Percentiles rank a stretch among this genome's conserved stretches.
These are phyloP conservation scores for Sakesphorus luctuosus DNA, from an alignment of 2,113 vertebrate species.

Conservation along the genomic window DNA sequence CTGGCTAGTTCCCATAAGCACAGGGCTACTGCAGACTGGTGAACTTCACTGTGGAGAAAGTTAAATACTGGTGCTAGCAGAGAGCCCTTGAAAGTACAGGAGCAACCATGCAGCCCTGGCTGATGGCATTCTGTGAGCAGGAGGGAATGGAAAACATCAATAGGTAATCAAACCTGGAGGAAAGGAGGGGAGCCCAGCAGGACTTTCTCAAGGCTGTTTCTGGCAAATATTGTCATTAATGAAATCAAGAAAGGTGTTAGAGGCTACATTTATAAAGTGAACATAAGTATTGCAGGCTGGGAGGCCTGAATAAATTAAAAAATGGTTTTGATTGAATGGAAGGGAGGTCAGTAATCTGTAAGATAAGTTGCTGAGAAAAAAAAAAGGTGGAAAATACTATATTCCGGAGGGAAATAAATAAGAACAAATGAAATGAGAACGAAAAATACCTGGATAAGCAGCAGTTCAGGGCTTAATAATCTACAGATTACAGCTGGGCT, in stretches of 20 bases:
- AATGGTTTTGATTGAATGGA: not conserved
- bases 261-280: not conserved
- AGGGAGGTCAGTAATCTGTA: not conserved
- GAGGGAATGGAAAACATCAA: not conserved
- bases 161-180: not conserved
- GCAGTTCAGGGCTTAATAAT: not conserved
- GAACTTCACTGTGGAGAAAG: not conserved
- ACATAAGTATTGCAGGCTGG: not conserved
- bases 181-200: not conserved
- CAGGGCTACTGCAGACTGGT: not conserved
- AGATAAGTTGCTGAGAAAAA: not conserved
- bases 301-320: not conserved
- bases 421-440: not conserved
- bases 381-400: not conserved
- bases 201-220: not conserved
- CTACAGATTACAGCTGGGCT: not conserved
- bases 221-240: not conserved
- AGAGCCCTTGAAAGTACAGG: not conserved
- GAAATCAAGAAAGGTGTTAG: not conserved
- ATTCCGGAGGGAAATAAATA: constrained; percentile 6
- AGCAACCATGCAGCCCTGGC: not conserved
- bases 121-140: not conserved
- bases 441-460: not conserved
- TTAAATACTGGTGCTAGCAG: not conserved
- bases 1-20: not conserved